Conservation (phyloP, 37 sponge, comb jelly and placozoan genomes). For the Aplysina aerophoba region DNA sequence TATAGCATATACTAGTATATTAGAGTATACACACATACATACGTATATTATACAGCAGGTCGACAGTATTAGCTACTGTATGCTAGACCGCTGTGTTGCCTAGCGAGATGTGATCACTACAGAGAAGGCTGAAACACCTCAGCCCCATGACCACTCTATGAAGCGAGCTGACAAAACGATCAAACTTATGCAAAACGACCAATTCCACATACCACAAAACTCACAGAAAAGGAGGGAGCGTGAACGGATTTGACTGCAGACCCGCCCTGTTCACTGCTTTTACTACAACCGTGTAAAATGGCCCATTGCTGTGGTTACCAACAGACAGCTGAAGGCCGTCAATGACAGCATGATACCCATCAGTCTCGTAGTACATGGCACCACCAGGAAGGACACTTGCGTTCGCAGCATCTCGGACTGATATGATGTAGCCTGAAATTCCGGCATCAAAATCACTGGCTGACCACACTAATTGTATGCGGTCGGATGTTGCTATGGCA, state of each 20-base stretch:
- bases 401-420: constrained; percentile 37
- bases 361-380: constrained; percentile 26
- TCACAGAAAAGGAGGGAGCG: constrained; percentile 49
- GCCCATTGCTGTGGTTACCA: not conserved
- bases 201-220: not conserved
- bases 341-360: constrained; percentile 16
- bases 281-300: constrained; percentile 58
- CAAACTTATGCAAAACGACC: too few species aligned
- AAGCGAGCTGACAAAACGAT: too few species aligned
- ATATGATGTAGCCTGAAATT: constrained; percentile 47
- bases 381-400: constrained; percentile 19
- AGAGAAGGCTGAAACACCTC: too few species aligned
- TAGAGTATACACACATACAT: too few species aligned
- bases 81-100: too few species aligned
- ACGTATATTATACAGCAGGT: too few species aligned
- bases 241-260: constrained; percentile 19
- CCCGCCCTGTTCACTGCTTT: constrained; percentile 62
- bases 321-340: constrained; percentile 14
- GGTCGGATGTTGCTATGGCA: constrained; percentile 23
- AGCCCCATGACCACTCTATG: too few species aligned
- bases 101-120: too few species aligned
- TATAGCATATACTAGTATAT: too few species aligned
- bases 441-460: constrained; percentile 57
- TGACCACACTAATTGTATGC: constrained; percentile 59
- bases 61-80: too few species aligned